Conservation (phyloP, 2,797 vertebrate species). For the Chiroxiphia lanceolata region DNA sequence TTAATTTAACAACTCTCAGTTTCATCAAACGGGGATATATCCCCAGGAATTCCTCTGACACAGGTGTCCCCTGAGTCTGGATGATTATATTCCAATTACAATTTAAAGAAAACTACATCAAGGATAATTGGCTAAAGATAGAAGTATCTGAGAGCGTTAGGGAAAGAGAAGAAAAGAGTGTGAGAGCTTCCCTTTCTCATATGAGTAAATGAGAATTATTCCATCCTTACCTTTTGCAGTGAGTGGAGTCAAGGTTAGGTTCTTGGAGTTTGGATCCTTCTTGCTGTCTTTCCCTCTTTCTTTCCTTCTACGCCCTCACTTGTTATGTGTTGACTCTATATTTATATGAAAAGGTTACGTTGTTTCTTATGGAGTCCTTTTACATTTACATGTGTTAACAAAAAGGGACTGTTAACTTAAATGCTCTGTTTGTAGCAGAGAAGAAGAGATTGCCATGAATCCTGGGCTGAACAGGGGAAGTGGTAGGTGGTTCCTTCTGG, state of each 20-base stretch:
- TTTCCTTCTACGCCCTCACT: background rate
- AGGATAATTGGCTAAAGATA: constrained; percentile 43
- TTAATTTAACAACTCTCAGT: background rate
- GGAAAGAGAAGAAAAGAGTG: background rate
- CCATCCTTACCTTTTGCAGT: background rate
- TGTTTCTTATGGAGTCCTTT: background rate
- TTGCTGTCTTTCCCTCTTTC: background rate
- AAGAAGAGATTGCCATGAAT: background rate
- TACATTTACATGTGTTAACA: background rate
- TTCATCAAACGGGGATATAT: background rate
- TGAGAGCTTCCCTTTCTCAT: background rate
- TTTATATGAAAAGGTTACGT: background rate
- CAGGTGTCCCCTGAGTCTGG: background rate
- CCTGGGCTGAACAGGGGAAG: background rate
- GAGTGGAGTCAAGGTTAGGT: background rate
- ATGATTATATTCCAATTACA: constrained; percentile 41
- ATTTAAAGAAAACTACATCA: constrained; percentile 34
- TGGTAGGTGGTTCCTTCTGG: background rate
- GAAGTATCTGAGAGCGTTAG: background rate
- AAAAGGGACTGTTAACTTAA: background rate
- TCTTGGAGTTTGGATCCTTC: background rate
- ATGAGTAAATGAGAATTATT: background rate
- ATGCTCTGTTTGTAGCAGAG: background rate
- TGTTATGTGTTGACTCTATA: background rate
- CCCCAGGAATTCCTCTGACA: constrained; percentile 31